A percentile compares a stretch with the other conserved stretches of the same genome.
Evolutionary conservation across 2,797 vertebrate genomes (phyloP).

Genomic region (Sebastes elongatus): DNA sequence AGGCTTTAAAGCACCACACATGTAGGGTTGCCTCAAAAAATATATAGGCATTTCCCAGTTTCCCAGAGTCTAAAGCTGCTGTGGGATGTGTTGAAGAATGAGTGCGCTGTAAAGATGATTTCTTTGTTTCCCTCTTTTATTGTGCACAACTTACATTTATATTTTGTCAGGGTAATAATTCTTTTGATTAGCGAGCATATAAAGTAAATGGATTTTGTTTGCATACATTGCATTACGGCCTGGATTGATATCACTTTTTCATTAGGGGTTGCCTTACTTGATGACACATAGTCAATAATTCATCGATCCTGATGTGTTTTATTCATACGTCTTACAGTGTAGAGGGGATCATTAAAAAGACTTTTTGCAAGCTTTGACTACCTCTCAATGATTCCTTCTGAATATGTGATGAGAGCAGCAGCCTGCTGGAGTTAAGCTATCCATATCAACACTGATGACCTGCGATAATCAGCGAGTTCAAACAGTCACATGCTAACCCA

Average conservation of each 20-base stretch:
- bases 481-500: neutral
- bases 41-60: neutral
- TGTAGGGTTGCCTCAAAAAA: neutral
- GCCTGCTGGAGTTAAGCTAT: constrained; percentile 18
- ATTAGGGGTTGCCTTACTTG: constrained; percentile 69
- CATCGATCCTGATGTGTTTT: constrained; percentile 75
- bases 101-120: constrained; percentile 53
- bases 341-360: constrained; percentile 67
- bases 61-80: neutral
- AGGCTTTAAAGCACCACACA: neutral
- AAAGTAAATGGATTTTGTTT: constrained; percentile 64
- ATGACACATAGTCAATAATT: constrained; percentile 79
- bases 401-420: constrained; percentile 65
- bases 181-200: constrained; percentile 51
- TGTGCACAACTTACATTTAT: constrained; percentile 32
- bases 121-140: constrained; percentile 47
- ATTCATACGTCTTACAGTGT: constrained; percentile 75
- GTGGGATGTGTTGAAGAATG: constrained; percentile 14
- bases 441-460: constrained; percentile 42
- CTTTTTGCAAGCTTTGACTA: constrained; percentile 65
- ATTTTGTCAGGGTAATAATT: constrained; percentile 36
- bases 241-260: constrained; percentile 70
- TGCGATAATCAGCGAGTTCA: constrained; percentile 6
- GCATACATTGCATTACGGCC: constrained; percentile 43
- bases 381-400: constrained; percentile 56